A percentile compares a stretch with the other conserved stretches of the same genome.
phyloP scores from a whole-genome alignment of 2,888 invertebrate species.

The Globia sparganii region DNA sequence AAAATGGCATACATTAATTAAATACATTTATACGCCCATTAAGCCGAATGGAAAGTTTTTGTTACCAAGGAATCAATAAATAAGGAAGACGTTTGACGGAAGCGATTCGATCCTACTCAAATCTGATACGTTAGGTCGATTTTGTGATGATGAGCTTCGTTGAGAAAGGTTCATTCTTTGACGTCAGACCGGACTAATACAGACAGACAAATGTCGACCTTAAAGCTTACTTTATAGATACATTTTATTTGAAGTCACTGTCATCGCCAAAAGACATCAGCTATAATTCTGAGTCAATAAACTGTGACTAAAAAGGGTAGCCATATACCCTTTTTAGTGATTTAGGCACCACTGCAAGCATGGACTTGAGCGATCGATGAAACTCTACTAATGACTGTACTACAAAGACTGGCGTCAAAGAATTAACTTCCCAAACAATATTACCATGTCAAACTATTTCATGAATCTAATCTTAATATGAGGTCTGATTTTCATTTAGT shows the following conservation, averaged over 20 bases:
- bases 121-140: constrained; percentile 14
- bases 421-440: constrained; percentile 11
- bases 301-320: background rate
- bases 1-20: constrained; percentile 61
- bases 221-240: background rate
- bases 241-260: background rate
- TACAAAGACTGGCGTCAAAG: constrained; percentile 8
- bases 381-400: background rate
- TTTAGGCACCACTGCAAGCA: no score
- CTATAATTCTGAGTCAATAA: background rate
- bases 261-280: background rate
- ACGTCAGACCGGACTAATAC: constrained; percentile 9
- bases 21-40: constrained; percentile 54
- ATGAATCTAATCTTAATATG: constrained; percentile 33
- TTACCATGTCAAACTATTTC: constrained; percentile 46
- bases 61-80: constrained; percentile 61
- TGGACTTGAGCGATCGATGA: background rate
- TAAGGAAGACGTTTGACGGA: constrained; percentile 70
- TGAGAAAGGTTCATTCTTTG: constrained; percentile 19
- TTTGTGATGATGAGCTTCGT: constrained; percentile 24
- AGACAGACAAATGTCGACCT: background rate
- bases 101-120: constrained; percentile 50
- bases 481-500: background rate
- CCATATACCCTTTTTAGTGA: background rate
- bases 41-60: constrained; percentile 67